These are phyloP conservation scores for Prionchulus punctatus DNA, from an alignment of 2,888 invertebrate genomes.

Conservation along the genomic window DNA sequence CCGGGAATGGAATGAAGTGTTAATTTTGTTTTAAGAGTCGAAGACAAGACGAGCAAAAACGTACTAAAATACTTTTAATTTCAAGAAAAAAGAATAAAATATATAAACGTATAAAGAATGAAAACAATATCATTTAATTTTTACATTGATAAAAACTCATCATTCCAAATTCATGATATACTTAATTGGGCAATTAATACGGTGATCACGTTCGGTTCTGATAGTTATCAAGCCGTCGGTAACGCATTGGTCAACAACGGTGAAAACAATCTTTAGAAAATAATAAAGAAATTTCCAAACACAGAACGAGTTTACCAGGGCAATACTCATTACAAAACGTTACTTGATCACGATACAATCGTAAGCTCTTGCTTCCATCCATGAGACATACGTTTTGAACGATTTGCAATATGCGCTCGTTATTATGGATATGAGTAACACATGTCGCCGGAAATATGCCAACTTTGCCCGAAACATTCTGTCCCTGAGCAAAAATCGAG, in stretches of 20 bases:
- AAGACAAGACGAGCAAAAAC: no score
- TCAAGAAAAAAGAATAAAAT: no score
- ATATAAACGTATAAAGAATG: no score
- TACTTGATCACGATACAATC: constrained; percentile 34
- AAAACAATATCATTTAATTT: no score
- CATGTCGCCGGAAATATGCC: constrained; percentile 33
- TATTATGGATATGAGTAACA: constrained; percentile 24
- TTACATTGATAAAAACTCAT: no score
- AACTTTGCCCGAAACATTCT: constrained; percentile 4
- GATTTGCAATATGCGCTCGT: constrained; percentile 31
- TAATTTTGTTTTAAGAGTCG: no score
- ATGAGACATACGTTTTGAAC: constrained; percentile 27
- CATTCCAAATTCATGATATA: constrained; percentile 4
- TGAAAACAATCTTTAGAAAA: constrained; percentile 7
- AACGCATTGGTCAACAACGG: neutral
- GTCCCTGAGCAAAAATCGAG: neutral
- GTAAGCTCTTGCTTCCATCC: constrained; percentile 24
- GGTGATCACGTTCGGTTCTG: constrained; percentile 5
- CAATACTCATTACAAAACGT: no score
- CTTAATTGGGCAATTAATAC: neutral
- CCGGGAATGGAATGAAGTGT: no score
- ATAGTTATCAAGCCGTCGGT: neutral
- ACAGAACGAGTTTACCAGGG: no score
- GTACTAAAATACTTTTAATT: no score
- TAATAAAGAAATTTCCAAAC: no score